Base-by-base conservation (phyloP, 2,888 invertebrate genomes). In the Parnassius orleans region DNA sequence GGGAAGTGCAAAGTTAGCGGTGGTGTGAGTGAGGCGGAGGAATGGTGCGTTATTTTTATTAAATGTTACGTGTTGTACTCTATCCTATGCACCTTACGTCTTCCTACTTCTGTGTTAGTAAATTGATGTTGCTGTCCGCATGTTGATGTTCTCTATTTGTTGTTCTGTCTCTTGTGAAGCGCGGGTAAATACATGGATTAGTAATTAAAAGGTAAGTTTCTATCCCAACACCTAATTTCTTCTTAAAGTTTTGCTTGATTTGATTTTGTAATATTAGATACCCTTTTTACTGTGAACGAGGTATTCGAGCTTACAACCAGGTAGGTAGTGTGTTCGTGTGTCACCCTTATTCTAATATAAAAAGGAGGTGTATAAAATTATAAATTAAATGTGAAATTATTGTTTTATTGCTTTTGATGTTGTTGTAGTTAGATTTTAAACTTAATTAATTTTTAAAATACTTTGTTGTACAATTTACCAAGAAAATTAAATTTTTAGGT, bases 111-210 rank as follows among this genome's bases (percentile, higher is more conserved):
- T 12, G 15, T 10, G 3, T 46, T 19, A 24, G 10, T 46, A 44
- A 55, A 44, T 55, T 55, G 10, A 55, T 55, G 24, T 55, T 53
- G 53, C 42, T 44, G 19, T 19, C 44, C 55, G 24, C 55, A 46
- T 55, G 55, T 55, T 24, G 55, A 55, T 55, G 46, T 50, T 15
- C 10, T 44, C 19, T 44, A n/a, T 55, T 55, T 15, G 19, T 44
- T 54, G 2, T 55, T 55, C 12, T 55, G 12, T 33, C 33, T 33
- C 1, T 33, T 33, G 7, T 33, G 33, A 33, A 33, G 33, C 33
- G 12, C 24, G n/a, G n/a, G 55, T 10, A 55, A 33, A 12, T 24
- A 19, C 11, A 10, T 15, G 3, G 11, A 10, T 43, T 43, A 10
- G 43, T 15, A 1, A 33, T 15, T 9, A 12, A 46, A 46, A 33